Percentiles rank a stretch among this genome's conserved stretches.
Evolutionary conservation across 2,797 vertebrate species (phyloP).

Genomic region (Acrossocheilus fasciatus): DNA sequence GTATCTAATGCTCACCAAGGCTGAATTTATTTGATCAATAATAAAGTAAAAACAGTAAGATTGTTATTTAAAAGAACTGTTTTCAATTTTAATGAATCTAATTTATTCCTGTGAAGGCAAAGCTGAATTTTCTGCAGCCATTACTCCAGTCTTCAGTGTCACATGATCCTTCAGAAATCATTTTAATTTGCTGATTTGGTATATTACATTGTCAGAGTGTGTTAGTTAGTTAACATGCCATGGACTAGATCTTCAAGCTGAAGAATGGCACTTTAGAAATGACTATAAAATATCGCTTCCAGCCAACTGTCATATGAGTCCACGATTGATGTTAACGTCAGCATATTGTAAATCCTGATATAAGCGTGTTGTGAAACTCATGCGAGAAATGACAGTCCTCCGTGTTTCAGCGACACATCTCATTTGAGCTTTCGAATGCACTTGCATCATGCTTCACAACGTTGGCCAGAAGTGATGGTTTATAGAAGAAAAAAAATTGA

Average conservation of each 20-base stretch:
- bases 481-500: background rate
- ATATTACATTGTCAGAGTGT: background rate
- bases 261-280: background rate
- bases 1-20: background rate
- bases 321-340: background rate
- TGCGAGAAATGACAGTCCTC: background rate
- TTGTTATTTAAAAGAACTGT: no score
- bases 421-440: background rate
- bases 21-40: background rate
- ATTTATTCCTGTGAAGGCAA: background rate
- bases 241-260: background rate
- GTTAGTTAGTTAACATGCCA: background rate
- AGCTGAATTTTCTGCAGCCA: background rate
- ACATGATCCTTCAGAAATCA: constrained; percentile 5
- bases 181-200: background rate
- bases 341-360: background rate
- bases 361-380: background rate
- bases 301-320: background rate
- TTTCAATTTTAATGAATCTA: background rate
- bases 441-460: background rate
- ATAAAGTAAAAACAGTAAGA: background rate
- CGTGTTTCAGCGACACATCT: background rate
- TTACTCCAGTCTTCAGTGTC: background rate
- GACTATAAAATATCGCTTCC: background rate
- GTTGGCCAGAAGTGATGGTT: background rate